Evolutionary conservation across 1,140 invertebrate genomes (phyloP).

Genomic region (Diabrotica undecimpunctata): DNA sequence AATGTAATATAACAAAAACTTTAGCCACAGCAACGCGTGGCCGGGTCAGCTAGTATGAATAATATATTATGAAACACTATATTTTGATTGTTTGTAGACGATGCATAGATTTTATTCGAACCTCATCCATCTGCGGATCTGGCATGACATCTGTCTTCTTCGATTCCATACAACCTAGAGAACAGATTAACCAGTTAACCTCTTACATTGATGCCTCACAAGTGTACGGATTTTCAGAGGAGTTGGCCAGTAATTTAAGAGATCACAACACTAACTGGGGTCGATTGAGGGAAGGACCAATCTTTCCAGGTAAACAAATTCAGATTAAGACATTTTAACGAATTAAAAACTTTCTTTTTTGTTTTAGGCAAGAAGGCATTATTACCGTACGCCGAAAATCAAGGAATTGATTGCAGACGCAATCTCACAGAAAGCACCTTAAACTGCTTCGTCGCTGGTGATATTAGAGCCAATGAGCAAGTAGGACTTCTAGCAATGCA

Average conservation of each 20-base stretch:
- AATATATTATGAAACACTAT: no score
- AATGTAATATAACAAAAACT: no score
- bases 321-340: no score
- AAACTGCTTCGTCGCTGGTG: constrained; percentile 91
- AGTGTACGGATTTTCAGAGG: constrained; percentile 89
- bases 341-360: no score
- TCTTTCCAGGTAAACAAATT: constrained; percentile 49
- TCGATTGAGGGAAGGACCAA: constrained; percentile 75
- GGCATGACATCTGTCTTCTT: constrained; percentile 94
- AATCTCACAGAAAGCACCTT: constrained; percentile 76
- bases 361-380: constrained; percentile 67
- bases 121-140: constrained; percentile 94
- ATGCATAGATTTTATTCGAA: constrained; percentile 90
- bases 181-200: constrained; percentile 97
- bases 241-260: constrained; percentile 76
- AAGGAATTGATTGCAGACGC: constrained; percentile 83
- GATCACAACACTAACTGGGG: constrained; percentile 77
- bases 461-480: constrained; percentile 87
- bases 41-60: no score
- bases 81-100: constrained; percentile 49
- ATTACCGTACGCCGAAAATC: constrained; percentile 87
- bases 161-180: constrained; percentile 76
- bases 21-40: no score
- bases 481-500: constrained; percentile 93
- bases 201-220: constrained; percentile 95